These are phyloP conservation scores for Callithrix jacchus DNA, from an alignment of 2,113 vertebrate genomes.

Conservation along the genomic window DNA sequence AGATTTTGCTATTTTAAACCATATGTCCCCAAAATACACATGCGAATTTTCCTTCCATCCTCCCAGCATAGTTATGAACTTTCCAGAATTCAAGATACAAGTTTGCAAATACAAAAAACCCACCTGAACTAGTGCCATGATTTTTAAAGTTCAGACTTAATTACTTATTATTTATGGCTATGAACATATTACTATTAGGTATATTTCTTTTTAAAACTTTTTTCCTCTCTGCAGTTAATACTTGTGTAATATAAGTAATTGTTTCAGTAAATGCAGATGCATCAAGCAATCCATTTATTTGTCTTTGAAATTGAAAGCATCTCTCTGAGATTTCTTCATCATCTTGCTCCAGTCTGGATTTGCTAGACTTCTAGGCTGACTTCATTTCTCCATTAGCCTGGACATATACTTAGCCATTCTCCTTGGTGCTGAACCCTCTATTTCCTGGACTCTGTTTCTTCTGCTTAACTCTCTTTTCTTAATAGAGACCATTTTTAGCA, in stretches of 20 bases:
- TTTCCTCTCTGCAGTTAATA: neutral
- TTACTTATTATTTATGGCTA: neutral
- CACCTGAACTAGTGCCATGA: neutral
- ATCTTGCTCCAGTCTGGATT: neutral
- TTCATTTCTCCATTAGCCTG: neutral
- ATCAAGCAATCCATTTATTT: neutral
- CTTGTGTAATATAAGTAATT: constrained; percentile 15
- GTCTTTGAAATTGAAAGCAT: neutral
- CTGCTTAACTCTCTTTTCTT: neutral
- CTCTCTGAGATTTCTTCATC: neutral
- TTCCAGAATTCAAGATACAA: neutral
- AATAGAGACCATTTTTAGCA: neutral
- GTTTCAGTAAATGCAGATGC: neutral
- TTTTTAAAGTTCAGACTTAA: neutral
- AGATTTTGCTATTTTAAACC: neutral
- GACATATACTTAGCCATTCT: neutral
- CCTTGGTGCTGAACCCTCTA: neutral
- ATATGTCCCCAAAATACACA: neutral
- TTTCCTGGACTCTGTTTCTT: neutral
- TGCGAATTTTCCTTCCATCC: neutral
- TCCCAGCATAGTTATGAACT: neutral
- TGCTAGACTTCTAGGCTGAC: neutral
- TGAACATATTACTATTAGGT: neutral
- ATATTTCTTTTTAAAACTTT: neutral
- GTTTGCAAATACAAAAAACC: neutral